Evolutionary conservation across 2,888 invertebrate species (phyloP), one percentile per base, ranked within the genome.

Genomic region (Leuctra nigra): DNA sequence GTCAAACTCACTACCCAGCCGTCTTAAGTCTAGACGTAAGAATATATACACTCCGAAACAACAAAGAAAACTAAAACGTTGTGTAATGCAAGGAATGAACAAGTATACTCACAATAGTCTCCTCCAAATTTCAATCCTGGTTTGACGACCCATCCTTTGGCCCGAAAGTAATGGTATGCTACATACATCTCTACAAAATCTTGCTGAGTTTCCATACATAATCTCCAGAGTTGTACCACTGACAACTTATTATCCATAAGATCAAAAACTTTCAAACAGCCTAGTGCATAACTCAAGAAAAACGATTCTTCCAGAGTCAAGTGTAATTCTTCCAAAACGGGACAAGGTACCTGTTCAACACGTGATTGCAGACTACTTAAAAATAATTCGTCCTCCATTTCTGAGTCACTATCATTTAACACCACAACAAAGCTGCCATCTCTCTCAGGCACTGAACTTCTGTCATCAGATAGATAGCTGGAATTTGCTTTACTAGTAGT

Each of bases 101-200:
- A n/a, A n/a, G n/a, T n/a, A n/a, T n/a, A 76, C 84, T 82, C 78
- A 91, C 91, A 74, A 73, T 82, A 94, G 70, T 93, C 86, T 4
- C 88, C 88, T 50, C 94, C 94, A 79, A 87, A 95, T 71, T 93
- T 91, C 1, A 90, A 75, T 38, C 93, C 95, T 54, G 87, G 79
- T 70, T 90, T 92, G 0, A 94, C 88, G 57, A 94, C 79, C 88
- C 94, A 96, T 41, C 91, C 91, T 71, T 89, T 90, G n/a, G 87
- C 81, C 64, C 91, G 80, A 67, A 87, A 87, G 71, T 92, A 86
- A 69, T 90, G 84, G 71, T 93, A 96, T 1, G 84, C 85, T 25
- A 87, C 79, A 73, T 94, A 88, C 66, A 81, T 83, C 44, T 75
- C 73, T 7, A 81, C 61, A 73, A 91, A 92, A 60, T 76, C 71